Evolutionary conservation across 2,888 invertebrate species (phyloP).

Genomic region (Thymelicus sylvestris): DNA sequence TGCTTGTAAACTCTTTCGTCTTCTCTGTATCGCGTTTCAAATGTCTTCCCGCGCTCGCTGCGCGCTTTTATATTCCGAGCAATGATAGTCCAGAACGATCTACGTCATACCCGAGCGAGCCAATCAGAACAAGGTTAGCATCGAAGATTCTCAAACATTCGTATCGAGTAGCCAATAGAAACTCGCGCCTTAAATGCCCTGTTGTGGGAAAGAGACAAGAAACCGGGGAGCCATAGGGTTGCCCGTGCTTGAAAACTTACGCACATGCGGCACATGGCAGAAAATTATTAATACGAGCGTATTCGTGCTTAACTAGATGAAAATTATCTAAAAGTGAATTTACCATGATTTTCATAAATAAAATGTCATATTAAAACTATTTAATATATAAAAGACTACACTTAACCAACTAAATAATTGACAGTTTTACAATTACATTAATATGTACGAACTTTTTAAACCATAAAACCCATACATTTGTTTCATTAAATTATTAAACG

Average conservation of each 20-base stretch:
- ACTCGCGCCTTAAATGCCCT: constrained; percentile 22
- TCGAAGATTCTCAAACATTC: constrained; percentile 58
- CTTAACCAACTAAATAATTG: too few relatives aligned
- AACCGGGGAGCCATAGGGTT: constrained; percentile 63
- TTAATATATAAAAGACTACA: too few relatives aligned
- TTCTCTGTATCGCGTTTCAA: constrained; percentile 65
- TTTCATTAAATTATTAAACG: too few relatives aligned
- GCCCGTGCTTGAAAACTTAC: constrained; percentile 15
- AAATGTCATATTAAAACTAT: too few relatives aligned
- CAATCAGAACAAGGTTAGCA: constrained; percentile 52
- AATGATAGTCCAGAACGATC: constrained; percentile 60
- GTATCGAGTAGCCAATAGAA: constrained; percentile 52
- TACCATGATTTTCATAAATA: too few relatives aligned
- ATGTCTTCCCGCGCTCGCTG: constrained; percentile 62
- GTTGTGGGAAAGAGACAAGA: constrained; percentile 44
- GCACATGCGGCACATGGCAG: not conserved
- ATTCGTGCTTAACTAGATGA: too few relatives aligned
- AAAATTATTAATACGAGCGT: not conserved
- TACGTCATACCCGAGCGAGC: constrained; percentile 49
- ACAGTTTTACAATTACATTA: too few relatives aligned
- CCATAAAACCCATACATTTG: too few relatives aligned
- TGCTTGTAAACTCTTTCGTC: constrained; percentile 48
- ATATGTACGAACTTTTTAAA: too few relatives aligned
- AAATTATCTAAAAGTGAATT: too few relatives aligned
- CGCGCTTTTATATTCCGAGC: constrained; percentile 61